These are phyloP conservation scores for Synaphobranchus kaupii DNA, from an alignment of 2,797 vertebrate genomes.

Conservation along the genomic window DNA sequence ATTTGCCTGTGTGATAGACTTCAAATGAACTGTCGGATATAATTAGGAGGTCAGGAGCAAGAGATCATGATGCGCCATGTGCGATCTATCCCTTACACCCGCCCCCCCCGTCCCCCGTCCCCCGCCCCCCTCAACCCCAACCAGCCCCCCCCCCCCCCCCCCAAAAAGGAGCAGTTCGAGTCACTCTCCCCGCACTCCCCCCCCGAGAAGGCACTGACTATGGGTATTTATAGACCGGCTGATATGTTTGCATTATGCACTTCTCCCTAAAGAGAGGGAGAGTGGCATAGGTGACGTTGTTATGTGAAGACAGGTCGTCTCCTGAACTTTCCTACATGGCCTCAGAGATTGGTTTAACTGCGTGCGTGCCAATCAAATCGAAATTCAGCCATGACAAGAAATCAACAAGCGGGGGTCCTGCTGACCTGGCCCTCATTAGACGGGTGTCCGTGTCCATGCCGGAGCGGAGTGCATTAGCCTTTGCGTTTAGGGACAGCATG, in stretches of 20 bases:
- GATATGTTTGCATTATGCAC: neutral
- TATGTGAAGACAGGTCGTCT: slow-evolving; percentile 1
- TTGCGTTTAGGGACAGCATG: neutral
- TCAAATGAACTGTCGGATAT: slow-evolving; percentile 58
- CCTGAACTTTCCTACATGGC: neutral
- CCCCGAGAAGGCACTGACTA: neutral
- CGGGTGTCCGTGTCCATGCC: neutral
- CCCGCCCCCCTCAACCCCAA: neutral
- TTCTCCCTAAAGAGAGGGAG: neutral
- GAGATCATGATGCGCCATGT: slow-evolving; percentile 40
- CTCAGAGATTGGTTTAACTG: neutral
- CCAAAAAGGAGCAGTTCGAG: neutral
- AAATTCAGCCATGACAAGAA: slow-evolving; percentile 9
- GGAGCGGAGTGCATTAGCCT: neutral
- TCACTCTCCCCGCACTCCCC: neutral
- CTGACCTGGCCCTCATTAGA: neutral
- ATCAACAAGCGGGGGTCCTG: neutral
- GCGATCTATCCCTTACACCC: slow-evolving; percentile 31
- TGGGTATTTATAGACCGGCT: neutral
- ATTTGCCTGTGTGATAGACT: slow-evolving; percentile 64
- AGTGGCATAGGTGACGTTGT: neutral
- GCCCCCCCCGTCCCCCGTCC: neutral
- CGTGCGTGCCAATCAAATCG: slow-evolving; percentile 1
- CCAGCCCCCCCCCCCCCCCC: neutral
- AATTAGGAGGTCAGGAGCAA: slow-evolving; percentile 44